Percentiles rank a stretch among this genome's conserved stretches.
Conservation (phyloP, 1,140 invertebrate species). For the Hyposmocoma kahamanoa region DNA sequence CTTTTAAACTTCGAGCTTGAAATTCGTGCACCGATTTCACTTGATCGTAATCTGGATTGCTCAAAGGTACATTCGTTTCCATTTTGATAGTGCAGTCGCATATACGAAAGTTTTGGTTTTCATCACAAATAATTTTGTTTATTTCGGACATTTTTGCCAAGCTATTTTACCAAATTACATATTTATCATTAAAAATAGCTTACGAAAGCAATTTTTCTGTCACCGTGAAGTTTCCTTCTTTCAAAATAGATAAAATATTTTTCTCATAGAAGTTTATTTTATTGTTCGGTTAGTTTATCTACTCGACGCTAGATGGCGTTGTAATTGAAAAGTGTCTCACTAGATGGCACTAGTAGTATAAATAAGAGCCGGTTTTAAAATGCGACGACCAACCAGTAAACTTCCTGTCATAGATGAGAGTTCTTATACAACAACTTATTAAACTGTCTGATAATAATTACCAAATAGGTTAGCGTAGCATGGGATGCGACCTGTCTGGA, state of each 20-base stretch:
- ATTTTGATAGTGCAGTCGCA: neutral
- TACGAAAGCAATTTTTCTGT: neutral
- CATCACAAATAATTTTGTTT: neutral
- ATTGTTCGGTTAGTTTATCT: neutral
- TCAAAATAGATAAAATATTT: neutral
- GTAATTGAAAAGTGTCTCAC: neutral
- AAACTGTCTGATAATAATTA: too few relatives aligned
- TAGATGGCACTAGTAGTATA: neutral
- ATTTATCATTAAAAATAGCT: too few relatives aligned
- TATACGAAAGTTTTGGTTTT: neutral
- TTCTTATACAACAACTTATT: too few relatives aligned
- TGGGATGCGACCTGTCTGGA: too few relatives aligned
- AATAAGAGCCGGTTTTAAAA: too few relatives aligned
- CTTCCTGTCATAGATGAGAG: too few relatives aligned
- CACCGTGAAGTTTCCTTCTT: neutral
- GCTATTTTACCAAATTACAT: too few relatives aligned
- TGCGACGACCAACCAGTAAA: too few relatives aligned
- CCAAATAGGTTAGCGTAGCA: too few relatives aligned
- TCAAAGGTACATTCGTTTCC: neutral
- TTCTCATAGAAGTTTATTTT: too few relatives aligned
- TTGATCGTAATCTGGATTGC: neutral
- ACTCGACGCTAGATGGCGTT: neutral
- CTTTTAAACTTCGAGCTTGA: neutral
- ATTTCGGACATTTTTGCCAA: neutral
- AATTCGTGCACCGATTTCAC: neutral